Percentiles rank a stretch among this genome's conserved stretches.
These are phyloP conservation scores for Grammomys dolichurus DNA, from an alignment of 2,113 vertebrate genomes.

Conservation along the genomic window DNA sequence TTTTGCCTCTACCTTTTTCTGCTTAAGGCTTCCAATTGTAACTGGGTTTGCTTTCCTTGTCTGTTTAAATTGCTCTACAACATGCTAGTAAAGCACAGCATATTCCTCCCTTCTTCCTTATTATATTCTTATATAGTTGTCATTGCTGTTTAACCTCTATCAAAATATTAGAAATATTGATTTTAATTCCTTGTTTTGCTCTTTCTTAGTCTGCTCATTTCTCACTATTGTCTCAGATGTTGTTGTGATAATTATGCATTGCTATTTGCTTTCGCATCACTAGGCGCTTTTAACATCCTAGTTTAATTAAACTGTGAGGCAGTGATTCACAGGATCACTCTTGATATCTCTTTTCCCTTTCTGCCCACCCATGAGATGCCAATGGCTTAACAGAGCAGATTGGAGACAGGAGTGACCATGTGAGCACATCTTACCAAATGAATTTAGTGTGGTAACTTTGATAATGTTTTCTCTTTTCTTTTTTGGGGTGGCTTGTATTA, in stretches of 20 bases:
- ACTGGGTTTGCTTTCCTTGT: background rate
- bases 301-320: background rate
- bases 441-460: background rate
- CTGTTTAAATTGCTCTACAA: background rate
- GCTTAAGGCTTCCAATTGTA: background rate
- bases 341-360: background rate
- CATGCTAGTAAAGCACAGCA: background rate
- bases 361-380: background rate
- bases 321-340: background rate
- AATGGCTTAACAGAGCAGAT: background rate
- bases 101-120: background rate
- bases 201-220: background rate
- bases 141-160: background rate
- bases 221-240: background rate
- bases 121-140: background rate
- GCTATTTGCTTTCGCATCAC: background rate
- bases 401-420: background rate
- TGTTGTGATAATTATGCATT: background rate
- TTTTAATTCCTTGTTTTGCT: constrained; percentile 18
- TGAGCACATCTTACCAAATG: background rate
- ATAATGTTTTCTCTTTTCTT: background rate
- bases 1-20: background rate
- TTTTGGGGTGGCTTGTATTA: background rate
- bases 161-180: background rate
- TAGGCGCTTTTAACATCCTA: background rate